Conservation (phyloP, 35 echinoderm and acorn worm species). For the Lytechinus pictus region DNA sequence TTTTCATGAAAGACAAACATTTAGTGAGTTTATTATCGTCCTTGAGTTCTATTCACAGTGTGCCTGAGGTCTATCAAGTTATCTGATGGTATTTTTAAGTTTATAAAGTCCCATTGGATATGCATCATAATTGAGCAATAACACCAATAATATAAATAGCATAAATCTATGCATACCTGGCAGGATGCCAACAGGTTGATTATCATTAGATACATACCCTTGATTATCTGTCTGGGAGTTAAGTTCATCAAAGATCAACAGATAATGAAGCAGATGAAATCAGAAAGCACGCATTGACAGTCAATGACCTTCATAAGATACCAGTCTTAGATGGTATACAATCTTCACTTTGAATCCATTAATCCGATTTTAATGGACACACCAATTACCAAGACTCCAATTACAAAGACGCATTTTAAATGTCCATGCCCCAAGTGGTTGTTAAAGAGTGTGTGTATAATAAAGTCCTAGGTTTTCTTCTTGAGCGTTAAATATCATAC, state of each 20-base stretch:
- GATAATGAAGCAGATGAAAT: neutral
- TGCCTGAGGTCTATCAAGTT: neutral
- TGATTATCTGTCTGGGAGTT: neutral
- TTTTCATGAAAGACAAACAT: too few relatives aligned
- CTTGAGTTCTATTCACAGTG: neutral
- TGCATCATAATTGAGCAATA: neutral
- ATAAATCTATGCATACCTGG: neutral
- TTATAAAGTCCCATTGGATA: neutral
- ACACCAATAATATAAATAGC: neutral
- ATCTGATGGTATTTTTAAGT: neutral
- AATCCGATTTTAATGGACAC: neutral
- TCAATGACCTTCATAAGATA: neutral
- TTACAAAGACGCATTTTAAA: neutral
- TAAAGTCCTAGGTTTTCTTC: neutral
- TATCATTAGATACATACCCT: neutral
- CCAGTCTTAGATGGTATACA: neutral
- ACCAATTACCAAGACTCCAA: neutral
- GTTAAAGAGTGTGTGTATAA: neutral
- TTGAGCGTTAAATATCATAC: constrained; percentile 10
- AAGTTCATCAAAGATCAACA: neutral
- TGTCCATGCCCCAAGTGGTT: neutral
- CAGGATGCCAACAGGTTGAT: neutral
- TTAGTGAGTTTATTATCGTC: too few relatives aligned
- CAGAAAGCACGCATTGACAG: neutral
- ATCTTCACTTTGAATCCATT: neutral